Evolutionary conservation across 92 coral and sea anemone species (phyloP).

Genomic region (Phymanthus crucifer): DNA sequence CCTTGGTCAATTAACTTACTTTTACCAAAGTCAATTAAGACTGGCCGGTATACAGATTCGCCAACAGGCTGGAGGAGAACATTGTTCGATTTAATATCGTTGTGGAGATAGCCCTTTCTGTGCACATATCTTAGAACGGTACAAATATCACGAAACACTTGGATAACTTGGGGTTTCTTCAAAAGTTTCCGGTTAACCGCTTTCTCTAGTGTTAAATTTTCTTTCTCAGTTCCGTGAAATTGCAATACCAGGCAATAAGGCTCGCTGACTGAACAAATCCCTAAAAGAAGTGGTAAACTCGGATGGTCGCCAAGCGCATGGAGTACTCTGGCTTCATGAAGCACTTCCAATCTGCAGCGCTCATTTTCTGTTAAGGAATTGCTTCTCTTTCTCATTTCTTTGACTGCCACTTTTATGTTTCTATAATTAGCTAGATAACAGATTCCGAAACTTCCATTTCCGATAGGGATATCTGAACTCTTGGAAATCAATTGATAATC

Average conservation of each 20-base stretch:
- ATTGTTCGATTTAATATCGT: slow-evolving; percentile 55
- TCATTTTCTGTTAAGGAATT: slow-evolving; percentile 30
- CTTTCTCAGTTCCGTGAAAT: slow-evolving; percentile 47
- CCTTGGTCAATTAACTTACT: slow-evolving; percentile 32
- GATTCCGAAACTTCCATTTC: slow-evolving; percentile 41
- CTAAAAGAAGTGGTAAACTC: slow-evolving; percentile 39
- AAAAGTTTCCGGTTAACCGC: slow-evolving; percentile 31
- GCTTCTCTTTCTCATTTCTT: slow-evolving; percentile 39
- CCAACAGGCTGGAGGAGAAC: slow-evolving; percentile 32
- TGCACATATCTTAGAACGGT: slow-evolving; percentile 35
- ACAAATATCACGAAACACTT: slow-evolving; percentile 29
- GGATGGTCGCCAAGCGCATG: slow-evolving; percentile 53
- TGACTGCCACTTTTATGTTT: slow-evolving; percentile 32
- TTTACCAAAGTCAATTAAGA: slow-evolving; percentile 57
- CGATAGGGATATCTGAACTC: slow-evolving; percentile 25
- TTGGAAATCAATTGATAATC: slow-evolving; percentile 28
- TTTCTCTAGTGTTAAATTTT: slow-evolving; percentile 45
- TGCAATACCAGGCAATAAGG: slow-evolving; percentile 45
- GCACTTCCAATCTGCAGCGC: slow-evolving; percentile 38
- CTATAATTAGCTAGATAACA: slow-evolving; percentile 48
- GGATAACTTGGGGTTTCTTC: slow-evolving; percentile 15
- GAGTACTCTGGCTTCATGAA: slow-evolving; percentile 38
- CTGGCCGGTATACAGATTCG: slow-evolving; percentile 8
- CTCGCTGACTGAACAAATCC: slow-evolving; percentile 33
- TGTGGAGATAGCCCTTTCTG: slow-evolving; percentile 39